These are phyloP conservation scores for Hydrozoanthus gracilis DNA, from an alignment of 92 coral and sea anemone genomes.

Conservation along the genomic window DNA sequence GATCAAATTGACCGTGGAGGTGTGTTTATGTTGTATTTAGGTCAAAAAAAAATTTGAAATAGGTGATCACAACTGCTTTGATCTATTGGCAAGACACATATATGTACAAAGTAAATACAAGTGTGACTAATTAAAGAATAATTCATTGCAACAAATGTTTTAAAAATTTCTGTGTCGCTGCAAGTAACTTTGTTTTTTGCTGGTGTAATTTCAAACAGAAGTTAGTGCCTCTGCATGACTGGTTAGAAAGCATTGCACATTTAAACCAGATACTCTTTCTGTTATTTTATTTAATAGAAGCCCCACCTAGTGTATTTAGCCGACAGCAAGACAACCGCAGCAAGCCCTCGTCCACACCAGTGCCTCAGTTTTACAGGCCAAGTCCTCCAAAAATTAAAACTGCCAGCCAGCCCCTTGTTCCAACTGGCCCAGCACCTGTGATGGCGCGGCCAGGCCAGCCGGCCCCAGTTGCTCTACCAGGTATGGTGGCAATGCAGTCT, in stretches of 20 bases:
- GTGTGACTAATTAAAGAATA: no score
- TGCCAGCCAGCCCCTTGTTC: constrained; percentile 65
- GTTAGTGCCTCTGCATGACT: no score
- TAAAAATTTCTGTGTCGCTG: no score
- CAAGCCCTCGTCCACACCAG: constrained; percentile 77
- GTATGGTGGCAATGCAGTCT: constrained; percentile 79
- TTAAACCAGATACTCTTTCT: neutral
- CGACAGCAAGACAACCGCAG: constrained; percentile 73
- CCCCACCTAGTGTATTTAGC: constrained; percentile 82
- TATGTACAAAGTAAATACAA: no score
- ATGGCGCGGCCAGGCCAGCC: constrained; percentile 83
- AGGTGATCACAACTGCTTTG: no score
- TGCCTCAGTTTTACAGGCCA: constrained; percentile 80
- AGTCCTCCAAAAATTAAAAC: constrained; percentile 72
- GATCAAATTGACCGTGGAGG: constrained; percentile 93
- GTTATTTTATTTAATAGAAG: constrained; percentile 48
- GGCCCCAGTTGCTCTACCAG: constrained; percentile 88
- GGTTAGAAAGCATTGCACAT: no score
- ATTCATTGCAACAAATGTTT: no score
- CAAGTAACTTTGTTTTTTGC: no score
- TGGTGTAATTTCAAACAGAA: no score
- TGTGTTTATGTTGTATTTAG: constrained; percentile 18
- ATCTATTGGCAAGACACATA: no score
- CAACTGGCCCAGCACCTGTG: constrained; percentile 68
- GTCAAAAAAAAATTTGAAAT: no score